Base-by-base conservation (phyloP, 2,797 vertebrate genomes). In the Limosa lapponica region DNA sequence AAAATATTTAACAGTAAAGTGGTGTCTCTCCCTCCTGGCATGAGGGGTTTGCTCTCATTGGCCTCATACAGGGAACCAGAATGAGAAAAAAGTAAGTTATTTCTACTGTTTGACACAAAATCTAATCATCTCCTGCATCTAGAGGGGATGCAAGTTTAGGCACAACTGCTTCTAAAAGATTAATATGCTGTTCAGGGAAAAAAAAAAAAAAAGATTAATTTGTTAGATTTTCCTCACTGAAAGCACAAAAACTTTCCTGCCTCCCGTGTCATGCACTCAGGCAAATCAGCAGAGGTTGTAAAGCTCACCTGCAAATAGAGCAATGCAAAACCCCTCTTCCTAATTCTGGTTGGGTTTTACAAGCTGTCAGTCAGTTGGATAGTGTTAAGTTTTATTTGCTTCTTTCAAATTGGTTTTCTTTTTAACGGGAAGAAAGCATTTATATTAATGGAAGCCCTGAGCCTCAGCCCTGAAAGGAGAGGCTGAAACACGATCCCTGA, bases 341-440 rank as follows among this genome's bases (percentile, higher is more conserved):
- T 71, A 39, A 70, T 67, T 58, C 90, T 34, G 49, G 9, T 18
- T 16, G 85, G 36, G 30, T 54, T 97, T 95, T 94, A 94, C 77
- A 65, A 93, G 95, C 95, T 88, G 95, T 57, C 95, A 80, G 6
- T 70, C 90, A 46, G 24, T 6, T 4, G 62, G 37, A 10, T 7
- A 11, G 59, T 0, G 39, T 65, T 61, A 8, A 8, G 55, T 70
- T 97, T 95, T 96, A 97, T 97, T 94, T 92, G 95, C 84, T 93
- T 85, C 93, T 92, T 91, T 52, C 93, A 94, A 94, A 94, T 93
- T 95, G 93, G 59, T 97, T 97, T 96, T 67, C 84, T 96, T 93
- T 94, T 97, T 92, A 95, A 93, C 0, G 0, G 84, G 84, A 67
- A 95, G 89, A 54, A 94, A 91, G 78, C 89, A 80, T 96, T 96